A percentile compares a stretch with the other conserved stretches of the same genome.
Evolutionary conservation across 2,113 vertebrate genomes (phyloP).

Genomic region (Hypocryptadius cinnamomeus): DNA sequence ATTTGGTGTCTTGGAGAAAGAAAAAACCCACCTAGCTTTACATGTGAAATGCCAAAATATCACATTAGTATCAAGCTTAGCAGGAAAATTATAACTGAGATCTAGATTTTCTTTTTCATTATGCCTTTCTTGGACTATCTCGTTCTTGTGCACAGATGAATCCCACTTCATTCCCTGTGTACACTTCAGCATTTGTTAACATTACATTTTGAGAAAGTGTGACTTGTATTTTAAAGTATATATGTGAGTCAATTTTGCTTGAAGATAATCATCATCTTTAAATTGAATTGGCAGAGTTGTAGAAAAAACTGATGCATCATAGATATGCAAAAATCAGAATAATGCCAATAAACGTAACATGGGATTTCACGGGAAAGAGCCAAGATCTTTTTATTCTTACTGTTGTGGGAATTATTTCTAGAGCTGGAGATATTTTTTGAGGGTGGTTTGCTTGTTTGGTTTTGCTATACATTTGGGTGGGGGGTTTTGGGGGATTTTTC

Average conservation of each 20-base stretch:
- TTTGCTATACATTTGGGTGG: not conserved
- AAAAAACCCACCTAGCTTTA: not conserved
- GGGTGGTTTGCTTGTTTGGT: not conserved
- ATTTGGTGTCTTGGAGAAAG: not conserved
- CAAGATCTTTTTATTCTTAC: not conserved
- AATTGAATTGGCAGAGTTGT: not conserved
- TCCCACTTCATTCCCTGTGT: not conserved
- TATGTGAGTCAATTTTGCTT: not conserved
- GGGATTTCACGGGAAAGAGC: not conserved
- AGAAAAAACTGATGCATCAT: not conserved
- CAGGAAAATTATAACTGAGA: not conserved
- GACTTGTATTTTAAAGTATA: not conserved
- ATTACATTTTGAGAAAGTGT: not conserved
- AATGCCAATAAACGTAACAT: not conserved
- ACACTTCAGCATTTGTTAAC: not conserved
- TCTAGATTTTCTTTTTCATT: not conserved
- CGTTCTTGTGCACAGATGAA: not conserved
- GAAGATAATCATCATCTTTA: not conserved
- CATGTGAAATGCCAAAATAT: not conserved
- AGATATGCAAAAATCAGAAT: not conserved
- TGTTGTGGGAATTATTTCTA: not conserved
- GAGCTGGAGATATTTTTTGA: not conserved
- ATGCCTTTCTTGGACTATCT: not conserved
- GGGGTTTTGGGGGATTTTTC: not conserved
- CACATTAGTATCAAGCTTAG: not conserved